Conservation (phyloP, 1,140 invertebrate genomes). For the Cotesia vestalis region DNA sequence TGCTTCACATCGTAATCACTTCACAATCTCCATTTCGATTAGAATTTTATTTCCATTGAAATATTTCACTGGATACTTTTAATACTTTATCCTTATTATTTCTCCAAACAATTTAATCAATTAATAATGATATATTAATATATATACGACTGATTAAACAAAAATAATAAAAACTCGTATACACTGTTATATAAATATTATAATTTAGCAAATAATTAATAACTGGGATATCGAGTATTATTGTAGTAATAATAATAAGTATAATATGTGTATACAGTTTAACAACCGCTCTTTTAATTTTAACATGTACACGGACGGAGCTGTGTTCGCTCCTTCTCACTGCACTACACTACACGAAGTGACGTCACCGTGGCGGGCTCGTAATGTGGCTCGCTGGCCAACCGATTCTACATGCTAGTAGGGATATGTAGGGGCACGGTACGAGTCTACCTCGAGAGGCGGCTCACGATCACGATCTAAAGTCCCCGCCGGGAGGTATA, state of each 20-base stretch:
- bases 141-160: no score
- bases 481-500: constrained; percentile 43
- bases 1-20: no score
- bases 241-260: not conserved
- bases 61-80: no score
- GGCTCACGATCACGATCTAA: constrained; percentile 48
- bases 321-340: constrained; percentile 63
- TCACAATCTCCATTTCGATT: no score
- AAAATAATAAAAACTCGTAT: not conserved
- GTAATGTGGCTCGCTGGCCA: constrained; percentile 59
- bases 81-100: no score
- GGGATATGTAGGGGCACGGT: constrained; percentile 53
- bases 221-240: not conserved
- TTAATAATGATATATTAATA: no score
- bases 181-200: constrained; percentile 19
- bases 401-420: constrained; percentile 43
- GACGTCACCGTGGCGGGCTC: constrained; percentile 69
- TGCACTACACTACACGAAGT: constrained; percentile 68
- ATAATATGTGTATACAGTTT: constrained; percentile 26
- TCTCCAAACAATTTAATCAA: no score
- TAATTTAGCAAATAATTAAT: not conserved
- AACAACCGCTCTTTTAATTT: constrained; percentile 38
- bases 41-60: no score
- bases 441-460: constrained; percentile 55
- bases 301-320: constrained; percentile 55